phyloP scores from a whole-genome alignment of 64 coral and sea anemone species.

The Montipora capricornis region DNA sequence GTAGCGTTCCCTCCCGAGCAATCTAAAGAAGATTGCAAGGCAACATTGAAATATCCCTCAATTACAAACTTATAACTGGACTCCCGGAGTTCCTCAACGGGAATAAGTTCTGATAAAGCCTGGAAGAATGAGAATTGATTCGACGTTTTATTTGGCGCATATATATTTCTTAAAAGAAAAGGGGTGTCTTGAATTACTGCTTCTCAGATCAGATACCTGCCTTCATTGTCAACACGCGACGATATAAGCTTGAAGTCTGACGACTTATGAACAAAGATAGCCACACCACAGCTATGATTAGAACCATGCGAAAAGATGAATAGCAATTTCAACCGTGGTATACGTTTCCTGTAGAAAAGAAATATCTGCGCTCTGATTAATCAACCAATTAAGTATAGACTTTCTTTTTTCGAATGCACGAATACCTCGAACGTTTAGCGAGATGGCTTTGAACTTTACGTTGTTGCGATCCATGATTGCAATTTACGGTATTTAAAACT shows the following conservation, averaged over 20 bases:
- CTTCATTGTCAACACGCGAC: background rate
- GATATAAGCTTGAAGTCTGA: conserved; percentile 34
- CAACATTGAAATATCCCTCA: conserved; percentile 3
- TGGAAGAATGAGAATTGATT: background rate
- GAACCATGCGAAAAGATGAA: conserved; percentile 45
- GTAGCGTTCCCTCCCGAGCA: background rate
- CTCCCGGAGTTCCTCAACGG: background rate
- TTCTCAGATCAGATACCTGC: conserved; percentile 36
- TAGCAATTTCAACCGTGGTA: conserved; percentile 29
- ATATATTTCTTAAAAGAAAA: conserved; percentile 24
- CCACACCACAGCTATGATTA: conserved; percentile 38
- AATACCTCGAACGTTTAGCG: too few relatives aligned
- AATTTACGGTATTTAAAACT: too few relatives aligned
- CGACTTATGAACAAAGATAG: background rate
- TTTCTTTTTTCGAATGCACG: too few relatives aligned
- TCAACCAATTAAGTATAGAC: too few relatives aligned
- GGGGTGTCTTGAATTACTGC: conserved; percentile 10
- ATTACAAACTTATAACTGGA: background rate
- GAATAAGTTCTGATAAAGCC: background rate
- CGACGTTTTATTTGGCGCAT: background rate
- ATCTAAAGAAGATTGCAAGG: background rate
- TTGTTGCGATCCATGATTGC: too few relatives aligned
- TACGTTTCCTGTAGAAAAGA: conserved; percentile 57
- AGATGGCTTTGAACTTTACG: too few relatives aligned
- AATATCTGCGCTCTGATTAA: too few relatives aligned